Conservation (phyloP, 2,797 vertebrate genomes). For the Paratrypauchen microcephalus region DNA sequence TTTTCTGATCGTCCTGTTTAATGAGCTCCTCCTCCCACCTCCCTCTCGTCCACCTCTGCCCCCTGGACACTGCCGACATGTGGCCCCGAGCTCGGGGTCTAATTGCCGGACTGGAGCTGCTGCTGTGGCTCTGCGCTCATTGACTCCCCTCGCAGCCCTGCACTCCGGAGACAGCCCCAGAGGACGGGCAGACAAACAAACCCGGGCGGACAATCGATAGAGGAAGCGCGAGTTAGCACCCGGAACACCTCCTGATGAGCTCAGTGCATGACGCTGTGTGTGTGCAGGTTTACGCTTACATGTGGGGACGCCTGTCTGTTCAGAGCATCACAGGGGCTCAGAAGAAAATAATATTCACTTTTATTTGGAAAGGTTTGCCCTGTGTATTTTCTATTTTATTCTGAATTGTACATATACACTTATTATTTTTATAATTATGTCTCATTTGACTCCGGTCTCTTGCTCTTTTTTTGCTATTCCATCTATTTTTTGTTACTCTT, state of each 20-base stretch:
- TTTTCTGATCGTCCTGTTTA: slow-evolving; percentile 51
- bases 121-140: slow-evolving; percentile 51
- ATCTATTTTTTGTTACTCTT: too few relatives aligned
- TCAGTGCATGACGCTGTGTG: slow-evolving; percentile 39
- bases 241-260: slow-evolving; percentile 66
- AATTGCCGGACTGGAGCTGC: slow-evolving; percentile 65
- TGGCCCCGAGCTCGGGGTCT: slow-evolving; percentile 59
- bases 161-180: slow-evolving; percentile 60
- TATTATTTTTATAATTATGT: too few relatives aligned
- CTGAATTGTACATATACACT: too few relatives aligned
- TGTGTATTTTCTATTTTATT: too few relatives aligned
- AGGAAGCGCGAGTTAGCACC: slow-evolving; percentile 69
- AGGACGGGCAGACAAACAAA: slow-evolving; percentile 75
- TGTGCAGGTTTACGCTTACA: not conserved
- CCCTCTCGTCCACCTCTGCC: slow-evolving; percentile 41
- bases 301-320: not conserved
- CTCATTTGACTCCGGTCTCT: too few relatives aligned
- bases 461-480: too few relatives aligned
- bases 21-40: slow-evolving; percentile 40
- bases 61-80: slow-evolving; percentile 62
- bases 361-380: too few relatives aligned
- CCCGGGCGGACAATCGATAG: slow-evolving; percentile 72
- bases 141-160: not conserved
- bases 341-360: not conserved
- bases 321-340: too few relatives aligned